Base-by-base conservation (phyloP, 2,113 vertebrate species). In the rat (Rattus norvegicus) region DNA sequence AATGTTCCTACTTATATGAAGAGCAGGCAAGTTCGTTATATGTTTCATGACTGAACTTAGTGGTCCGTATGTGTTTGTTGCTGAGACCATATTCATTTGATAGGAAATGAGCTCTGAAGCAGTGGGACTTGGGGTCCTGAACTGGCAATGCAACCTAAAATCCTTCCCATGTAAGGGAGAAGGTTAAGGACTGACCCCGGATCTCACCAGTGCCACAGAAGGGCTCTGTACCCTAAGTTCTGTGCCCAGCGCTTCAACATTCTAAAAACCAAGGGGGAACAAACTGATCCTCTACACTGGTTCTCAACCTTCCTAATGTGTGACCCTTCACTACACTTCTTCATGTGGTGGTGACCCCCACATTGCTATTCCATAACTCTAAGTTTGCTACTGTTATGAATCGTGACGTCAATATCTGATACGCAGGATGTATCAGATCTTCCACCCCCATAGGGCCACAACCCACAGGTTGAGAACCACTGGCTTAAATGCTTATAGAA, bases 401-500 rank as follows among this genome's bases (percentile, higher is more conserved):
- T 63, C 12, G 7, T 63, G 56, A 80, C 20, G 30, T 2, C n/a
- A 77, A 81, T 22, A 81, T n/a, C 33, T 56, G 79, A 81, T 56
- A 81, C 1, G 11, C 10, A n/a, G 79, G 79, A 22, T n/a, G n/a
- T 56, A n/a, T 36, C 33, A 14, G n/a, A 84, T 17, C 13, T 7
- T 3, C 7, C 26, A 6, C 22, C 36, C n/a, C 56, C 14, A 43
- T 43, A n/a, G 7, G n/a, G 56, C 39, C 1, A 1, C 4, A 0
- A 8, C n/a, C 81, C 56, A 10, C 61, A 63, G 81, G n/a, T 43
- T 43, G 7, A 28, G 56, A 84, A 84, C 56, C 39, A 39, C 56
- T 59, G 36, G 54, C 39, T 26, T 61, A 70, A 72, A 56, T 69
- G 72, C 17, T 95, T 88, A 83, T 75, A 80, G 92, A 95, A 90